Conservation (phyloP, 2,113 vertebrate genomes). For the Centrocercus urophasianus region DNA sequence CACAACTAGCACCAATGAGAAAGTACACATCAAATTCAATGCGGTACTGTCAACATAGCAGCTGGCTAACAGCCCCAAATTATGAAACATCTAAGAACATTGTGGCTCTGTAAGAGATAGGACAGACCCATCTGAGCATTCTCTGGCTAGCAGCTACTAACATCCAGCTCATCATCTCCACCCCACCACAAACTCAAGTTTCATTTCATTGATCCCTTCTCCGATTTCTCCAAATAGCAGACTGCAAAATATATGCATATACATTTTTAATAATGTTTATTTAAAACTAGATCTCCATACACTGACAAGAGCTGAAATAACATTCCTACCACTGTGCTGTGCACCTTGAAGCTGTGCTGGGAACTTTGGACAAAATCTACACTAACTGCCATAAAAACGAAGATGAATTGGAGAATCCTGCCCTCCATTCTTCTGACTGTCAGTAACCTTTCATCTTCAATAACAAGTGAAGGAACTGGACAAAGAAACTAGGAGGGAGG, state of each 20-base stretch:
- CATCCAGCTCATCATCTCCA: background rate
- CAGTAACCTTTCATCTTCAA: conserved; percentile 31
- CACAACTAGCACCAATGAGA: background rate
- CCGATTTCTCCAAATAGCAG: background rate
- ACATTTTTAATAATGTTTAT: background rate
- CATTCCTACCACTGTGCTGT: background rate
- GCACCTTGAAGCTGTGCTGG: background rate
- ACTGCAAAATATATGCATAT: background rate
- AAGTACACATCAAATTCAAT: conserved; percentile 13
- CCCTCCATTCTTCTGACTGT: conserved; percentile 7
- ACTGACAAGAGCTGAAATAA: background rate
- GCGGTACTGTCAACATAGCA: background rate
- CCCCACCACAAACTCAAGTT: background rate
- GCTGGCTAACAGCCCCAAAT: background rate
- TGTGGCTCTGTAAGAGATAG: background rate
- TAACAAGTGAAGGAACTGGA: background rate
- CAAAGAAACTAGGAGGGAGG: background rate
- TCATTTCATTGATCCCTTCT: background rate
- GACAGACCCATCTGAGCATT: fast-evolving
- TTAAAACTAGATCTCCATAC: background rate
- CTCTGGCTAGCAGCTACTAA: background rate
- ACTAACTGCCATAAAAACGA: conserved; percentile 25
- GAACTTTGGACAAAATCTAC: conserved; percentile 3
- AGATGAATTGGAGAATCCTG: conserved; percentile 22
- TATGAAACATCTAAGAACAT: background rate